Conservation (phyloP, 2,113 vertebrate species). For the Desmodus rotundus region DNA sequence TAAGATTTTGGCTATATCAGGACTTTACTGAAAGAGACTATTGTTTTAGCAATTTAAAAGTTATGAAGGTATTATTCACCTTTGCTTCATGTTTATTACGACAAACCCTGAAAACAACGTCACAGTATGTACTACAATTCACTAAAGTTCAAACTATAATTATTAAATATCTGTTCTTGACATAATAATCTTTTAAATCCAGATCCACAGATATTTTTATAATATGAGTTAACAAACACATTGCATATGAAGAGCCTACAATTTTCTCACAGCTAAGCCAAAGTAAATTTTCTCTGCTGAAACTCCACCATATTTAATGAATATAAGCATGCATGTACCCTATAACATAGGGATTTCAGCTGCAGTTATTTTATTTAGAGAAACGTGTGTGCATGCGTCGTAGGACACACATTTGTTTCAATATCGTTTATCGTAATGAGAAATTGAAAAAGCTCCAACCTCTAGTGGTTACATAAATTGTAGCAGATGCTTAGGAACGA, state of each 20-base stretch:
- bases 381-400: background rate
- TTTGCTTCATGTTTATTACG: background rate
- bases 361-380: background rate
- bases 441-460: background rate
- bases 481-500: background rate
- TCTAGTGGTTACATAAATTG: background rate
- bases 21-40: background rate
- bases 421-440: background rate
- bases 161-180: constrained; percentile 57
- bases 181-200: constrained; percentile 56
- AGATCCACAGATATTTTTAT: constrained; percentile 42
- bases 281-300: constrained; percentile 52
- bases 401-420: background rate
- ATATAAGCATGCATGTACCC: background rate
- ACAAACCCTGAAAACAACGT: background rate
- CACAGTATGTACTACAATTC: background rate
- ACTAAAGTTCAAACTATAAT: constrained; percentile 44
- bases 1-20: background rate
- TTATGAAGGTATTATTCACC: background rate
- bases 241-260: background rate
- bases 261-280: constrained; percentile 58
- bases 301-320: background rate
- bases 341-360: background rate
- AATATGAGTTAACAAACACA: constrained; percentile 32
- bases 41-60: background rate